Evolutionary conservation across 2,888 invertebrate species (phyloP).

Genomic region (Atethmia centrago): DNA sequence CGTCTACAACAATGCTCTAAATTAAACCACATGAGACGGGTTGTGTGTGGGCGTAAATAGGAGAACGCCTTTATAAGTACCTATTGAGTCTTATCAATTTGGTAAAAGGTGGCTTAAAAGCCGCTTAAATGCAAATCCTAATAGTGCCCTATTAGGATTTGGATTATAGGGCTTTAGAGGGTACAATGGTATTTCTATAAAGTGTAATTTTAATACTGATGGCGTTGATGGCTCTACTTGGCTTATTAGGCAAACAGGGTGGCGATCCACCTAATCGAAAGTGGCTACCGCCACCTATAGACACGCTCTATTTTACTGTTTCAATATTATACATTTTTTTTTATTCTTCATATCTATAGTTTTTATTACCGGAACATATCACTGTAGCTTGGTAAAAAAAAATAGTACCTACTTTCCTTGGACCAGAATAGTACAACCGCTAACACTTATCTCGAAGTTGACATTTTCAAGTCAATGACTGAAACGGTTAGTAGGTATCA

Average conservation of each 20-base stretch:
- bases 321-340: no score
- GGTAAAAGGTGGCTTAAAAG: constrained; percentile 13
- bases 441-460: not conserved
- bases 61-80: not conserved
- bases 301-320: no score
- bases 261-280: no score
- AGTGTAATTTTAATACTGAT: not conserved
- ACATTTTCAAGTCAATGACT: not conserved
- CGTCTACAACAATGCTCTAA: constrained; percentile 51
- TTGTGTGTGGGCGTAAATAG: constrained; percentile 1
- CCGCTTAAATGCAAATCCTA: no score
- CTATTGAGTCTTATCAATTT: constrained; percentile 1
- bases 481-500: not conserved
- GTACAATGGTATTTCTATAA: not conserved
- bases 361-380: no score
- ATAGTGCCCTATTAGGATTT: not conserved
- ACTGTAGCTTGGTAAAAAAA: no score
- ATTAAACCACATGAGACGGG: constrained; percentile 46
- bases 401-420: no score
- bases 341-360: no score
- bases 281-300: no score
- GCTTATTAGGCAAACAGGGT: no score
- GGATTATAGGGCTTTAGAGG: constrained; percentile 8
- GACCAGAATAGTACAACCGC: no score
- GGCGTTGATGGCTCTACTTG: no score